Percentiles rank a stretch among this genome's conserved stretches.
Conservation (phyloP, 2,797 vertebrate genomes). For the Acanthis flammea region DNA sequence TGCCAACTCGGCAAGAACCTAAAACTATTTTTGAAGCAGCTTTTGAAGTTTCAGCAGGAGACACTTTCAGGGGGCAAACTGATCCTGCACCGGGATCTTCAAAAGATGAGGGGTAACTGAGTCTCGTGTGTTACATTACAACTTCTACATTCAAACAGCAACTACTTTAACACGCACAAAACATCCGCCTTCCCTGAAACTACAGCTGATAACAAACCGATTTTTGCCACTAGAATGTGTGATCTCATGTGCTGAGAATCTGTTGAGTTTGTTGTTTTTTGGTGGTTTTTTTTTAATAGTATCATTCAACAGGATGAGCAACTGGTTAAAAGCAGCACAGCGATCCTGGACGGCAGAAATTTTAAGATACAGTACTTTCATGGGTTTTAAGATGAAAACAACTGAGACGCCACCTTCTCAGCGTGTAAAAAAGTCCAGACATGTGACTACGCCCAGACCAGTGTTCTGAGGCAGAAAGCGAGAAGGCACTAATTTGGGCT, state of each 20-base stretch:
- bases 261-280: not conserved
- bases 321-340: not conserved
- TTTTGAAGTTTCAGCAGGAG: not conserved
- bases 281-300: not conserved
- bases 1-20: not conserved
- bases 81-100: not conserved
- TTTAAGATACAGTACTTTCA: not conserved
- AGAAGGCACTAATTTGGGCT: not conserved
- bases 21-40: not conserved
- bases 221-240: not conserved
- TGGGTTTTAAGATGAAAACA: not conserved
- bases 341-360: not conserved
- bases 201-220: not conserved
- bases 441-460: slow-evolving; percentile 4
- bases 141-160: not conserved
- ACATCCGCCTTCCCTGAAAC: not conserved
- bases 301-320: not conserved
- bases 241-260: not conserved
- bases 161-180: not conserved
- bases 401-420: not conserved
- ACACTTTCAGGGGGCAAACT: not conserved
- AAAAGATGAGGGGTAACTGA: not conserved
- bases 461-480: not conserved
- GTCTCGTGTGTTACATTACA: not conserved
- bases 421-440: not conserved